Conservation (phyloP, 1,140 invertebrate genomes). For the Eriosoma lanigerum region DNA sequence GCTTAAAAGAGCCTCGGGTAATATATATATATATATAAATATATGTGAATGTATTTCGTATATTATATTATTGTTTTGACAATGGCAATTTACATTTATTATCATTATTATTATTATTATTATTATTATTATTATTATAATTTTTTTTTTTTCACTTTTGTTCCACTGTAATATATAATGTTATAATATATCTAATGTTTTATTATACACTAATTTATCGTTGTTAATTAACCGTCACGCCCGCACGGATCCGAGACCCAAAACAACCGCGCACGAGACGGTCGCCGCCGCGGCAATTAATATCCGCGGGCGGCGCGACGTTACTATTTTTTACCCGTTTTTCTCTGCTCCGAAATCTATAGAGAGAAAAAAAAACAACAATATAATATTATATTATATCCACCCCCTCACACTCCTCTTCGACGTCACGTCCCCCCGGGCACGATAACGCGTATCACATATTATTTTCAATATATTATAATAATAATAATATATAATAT, state of each 20-base stretch:
- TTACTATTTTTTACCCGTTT: neutral
- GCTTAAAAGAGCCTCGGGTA: neutral
- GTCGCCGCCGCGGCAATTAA: conserved; percentile 13
- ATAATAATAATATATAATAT: neutral
- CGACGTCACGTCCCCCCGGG: neutral
- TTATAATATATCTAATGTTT: too few relatives aligned
- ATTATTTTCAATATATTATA: conserved; percentile 5
- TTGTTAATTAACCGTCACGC: conserved; percentile 51
- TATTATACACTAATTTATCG: conserved; percentile 1
- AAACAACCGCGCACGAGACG: conserved; percentile 12
- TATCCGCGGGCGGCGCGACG: conserved; percentile 28
- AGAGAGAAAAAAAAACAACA: too few relatives aligned
- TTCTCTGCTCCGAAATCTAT: neutral
- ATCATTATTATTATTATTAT: too few relatives aligned
- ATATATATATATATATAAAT: too few relatives aligned
- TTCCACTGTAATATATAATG: neutral
- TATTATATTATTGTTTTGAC: conserved; percentile 18
- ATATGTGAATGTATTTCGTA: too few relatives aligned
- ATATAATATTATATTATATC: too few relatives aligned
- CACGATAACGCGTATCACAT: neutral
- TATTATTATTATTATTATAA: too few relatives aligned
- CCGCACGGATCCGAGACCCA: conserved; percentile 24
- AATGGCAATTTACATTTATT: conserved; percentile 42
- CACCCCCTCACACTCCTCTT: neutral
- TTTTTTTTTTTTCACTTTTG: conserved; percentile 45